Evolutionary conservation across 2,888 invertebrate genomes (phyloP).

Genomic region (Volucella inflata): DNA sequence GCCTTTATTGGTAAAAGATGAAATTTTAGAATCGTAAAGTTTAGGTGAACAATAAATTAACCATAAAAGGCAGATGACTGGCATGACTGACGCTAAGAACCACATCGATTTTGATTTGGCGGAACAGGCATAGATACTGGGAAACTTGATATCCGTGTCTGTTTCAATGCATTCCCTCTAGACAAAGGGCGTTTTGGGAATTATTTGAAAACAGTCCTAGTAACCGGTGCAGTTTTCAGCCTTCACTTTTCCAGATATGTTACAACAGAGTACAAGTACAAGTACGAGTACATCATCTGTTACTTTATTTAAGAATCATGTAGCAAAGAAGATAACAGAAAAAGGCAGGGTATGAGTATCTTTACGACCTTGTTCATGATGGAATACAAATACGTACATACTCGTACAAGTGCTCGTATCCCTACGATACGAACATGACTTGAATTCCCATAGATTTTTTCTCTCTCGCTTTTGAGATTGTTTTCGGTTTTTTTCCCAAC

Average conservation of each 20-base stretch:
- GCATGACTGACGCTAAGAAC: not conserved
- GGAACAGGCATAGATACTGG: not conserved
- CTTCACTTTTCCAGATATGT: not conserved
- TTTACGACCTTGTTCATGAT: constrained; percentile 28
- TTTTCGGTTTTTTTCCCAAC: not conserved
- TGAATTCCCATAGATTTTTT: constrained; percentile 7
- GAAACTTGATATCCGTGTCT: too few relatives aligned
- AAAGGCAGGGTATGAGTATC: constrained; percentile 9
- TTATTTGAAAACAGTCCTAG: not conserved
- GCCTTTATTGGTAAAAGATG: not conserved
- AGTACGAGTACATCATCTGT: constrained; percentile 9
- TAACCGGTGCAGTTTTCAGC: not conserved
- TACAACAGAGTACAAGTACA: not conserved
- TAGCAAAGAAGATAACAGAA: not conserved
- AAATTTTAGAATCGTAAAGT: constrained; percentile 1
- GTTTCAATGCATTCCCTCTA: constrained; percentile 9
- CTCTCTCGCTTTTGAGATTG: not conserved
- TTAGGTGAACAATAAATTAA: constrained; percentile 28
- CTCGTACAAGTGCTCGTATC: too few relatives aligned
- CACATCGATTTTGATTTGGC: not conserved
- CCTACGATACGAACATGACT: constrained; percentile 41
- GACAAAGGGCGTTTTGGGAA: too few relatives aligned
- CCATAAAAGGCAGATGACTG: constrained; percentile 7
- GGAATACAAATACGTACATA: not conserved
- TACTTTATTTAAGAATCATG: constrained; percentile 3